phyloP scores from a whole-genome alignment of 2,797 vertebrate species.

The Salmo trutta region DNA sequence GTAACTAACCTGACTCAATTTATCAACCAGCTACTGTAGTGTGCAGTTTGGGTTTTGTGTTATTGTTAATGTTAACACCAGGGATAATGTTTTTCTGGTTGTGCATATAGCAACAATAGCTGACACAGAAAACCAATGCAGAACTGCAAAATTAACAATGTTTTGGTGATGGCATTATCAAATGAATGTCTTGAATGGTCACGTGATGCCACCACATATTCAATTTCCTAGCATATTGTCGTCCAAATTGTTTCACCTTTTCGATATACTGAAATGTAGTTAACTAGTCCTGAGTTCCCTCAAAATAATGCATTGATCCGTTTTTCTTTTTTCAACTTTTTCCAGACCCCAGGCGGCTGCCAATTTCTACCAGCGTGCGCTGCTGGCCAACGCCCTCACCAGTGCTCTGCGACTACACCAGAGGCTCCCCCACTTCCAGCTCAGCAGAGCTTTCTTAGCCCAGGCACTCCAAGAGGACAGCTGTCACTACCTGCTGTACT shows the following conservation, averaged over 20 bases:
- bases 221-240: not conserved
- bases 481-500: constrained; percentile 97
- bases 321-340: constrained; percentile 24
- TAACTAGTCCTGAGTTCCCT: not conserved
- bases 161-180: not conserved
- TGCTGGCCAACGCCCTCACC: constrained; percentile 97
- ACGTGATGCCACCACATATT: not conserved
- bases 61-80: no score
- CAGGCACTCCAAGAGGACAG: constrained; percentile 97
- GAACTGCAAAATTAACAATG: no score
- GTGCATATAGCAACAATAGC: no score
- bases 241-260: not conserved
- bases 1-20: no score
- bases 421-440: constrained; percentile 92
- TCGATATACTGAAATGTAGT: not conserved
- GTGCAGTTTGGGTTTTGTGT: no score
- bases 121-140: no score
- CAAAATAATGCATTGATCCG: not conserved
- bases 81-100: no score
- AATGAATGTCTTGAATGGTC: not conserved
- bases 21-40: no score
- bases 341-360: constrained; percentile 91
- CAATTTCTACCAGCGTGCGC: constrained; percentile 96
- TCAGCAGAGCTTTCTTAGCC: constrained; percentile 91
- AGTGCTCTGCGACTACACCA: constrained; percentile 96